phyloP scores from a whole-genome alignment of 2,888 invertebrate species.

The Lycia hirtaria region DNA sequence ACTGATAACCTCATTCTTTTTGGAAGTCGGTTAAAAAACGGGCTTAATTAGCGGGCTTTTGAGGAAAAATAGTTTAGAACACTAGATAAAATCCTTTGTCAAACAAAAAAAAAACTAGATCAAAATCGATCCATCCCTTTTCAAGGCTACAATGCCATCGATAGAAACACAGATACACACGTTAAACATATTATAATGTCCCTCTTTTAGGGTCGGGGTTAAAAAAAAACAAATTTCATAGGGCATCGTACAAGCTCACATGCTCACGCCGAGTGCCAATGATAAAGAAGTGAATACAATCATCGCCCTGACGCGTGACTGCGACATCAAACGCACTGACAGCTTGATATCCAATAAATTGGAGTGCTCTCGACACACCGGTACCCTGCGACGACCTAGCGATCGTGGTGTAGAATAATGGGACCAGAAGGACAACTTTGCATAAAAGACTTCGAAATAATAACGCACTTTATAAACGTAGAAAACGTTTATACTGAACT shows the following conservation, averaged over 20 bases:
- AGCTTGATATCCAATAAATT: slow-evolving; percentile 58
- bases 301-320: slow-evolving; percentile 40
- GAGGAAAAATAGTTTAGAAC: too few species aligned
- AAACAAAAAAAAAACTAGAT: too few species aligned
- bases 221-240: neutral
- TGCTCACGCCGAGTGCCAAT: slow-evolving; percentile 27
- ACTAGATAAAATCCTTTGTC: too few species aligned
- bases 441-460: neutral
- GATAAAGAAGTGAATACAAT: slow-evolving; percentile 45
- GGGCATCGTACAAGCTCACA: neutral
- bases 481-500: too few species aligned
- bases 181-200: neutral
- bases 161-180: too few species aligned
- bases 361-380: slow-evolving; percentile 43
- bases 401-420: slow-evolving; percentile 4
- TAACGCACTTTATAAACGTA: too few species aligned
- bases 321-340: slow-evolving; percentile 56
- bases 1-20: too few species aligned
- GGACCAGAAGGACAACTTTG: neutral
- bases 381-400: slow-evolving; percentile 24
- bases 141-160: too few species aligned
- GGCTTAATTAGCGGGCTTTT: too few species aligned
- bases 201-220: neutral
- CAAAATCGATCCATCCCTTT: too few species aligned
- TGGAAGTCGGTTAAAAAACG: too few species aligned